Evolutionary conservation across 2,888 invertebrate species (phyloP), one percentile per base, ranked within the genome.

Genomic region (Pseudococcus jackbeardsleyi): DNA sequence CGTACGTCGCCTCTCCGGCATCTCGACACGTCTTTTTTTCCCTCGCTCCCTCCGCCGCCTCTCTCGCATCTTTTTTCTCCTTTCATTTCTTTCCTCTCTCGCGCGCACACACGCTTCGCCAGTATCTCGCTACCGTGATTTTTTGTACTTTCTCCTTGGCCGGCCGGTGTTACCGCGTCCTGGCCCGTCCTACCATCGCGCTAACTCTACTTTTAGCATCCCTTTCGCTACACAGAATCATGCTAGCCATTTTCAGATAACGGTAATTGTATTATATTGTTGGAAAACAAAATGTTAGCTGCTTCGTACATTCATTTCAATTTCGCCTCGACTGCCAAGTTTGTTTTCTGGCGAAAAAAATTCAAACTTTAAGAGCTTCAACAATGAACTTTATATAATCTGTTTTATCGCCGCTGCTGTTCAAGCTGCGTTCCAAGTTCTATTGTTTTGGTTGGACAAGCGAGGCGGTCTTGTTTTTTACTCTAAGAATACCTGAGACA

Each of bases 21-120:
- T 86, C 64, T 85, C 86, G 26, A 33, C 26, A 33, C 50, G 59
- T 84, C 82, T 50, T 64, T 88, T 85, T 88, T 64, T 46, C 59
- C 26, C 46, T 88, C 84, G 15, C 77, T 89, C 85, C 12, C 84
- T 88, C 90, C 89, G 90, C 72, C 48, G 22, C 48, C 64, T 72
- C 6, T 72, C 22, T 68, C 17, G 42, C 3, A 26, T 87, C 84
- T 72, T 68, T 59, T 88, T 72, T 46, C 26, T 33, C 26, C 26
- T 33, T 33, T n/a, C n/a, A n/a, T n/a, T 33, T 33, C 26, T 1
- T 46, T 59, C 77, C 59, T 88, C 48, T 89, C 46, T 26, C n/a
- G 33, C 87, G 22, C 59, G 12, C 50, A 50, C 17, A 50, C 50
- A 50, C 17, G 50, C 50, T 50, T 46, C 15, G 50, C 15, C 50